Percentiles rank a stretch among this genome's conserved stretches.
Evolutionary conservation across 2,113 vertebrate species (phyloP).

Genomic region (Hystrix brachyura): DNA sequence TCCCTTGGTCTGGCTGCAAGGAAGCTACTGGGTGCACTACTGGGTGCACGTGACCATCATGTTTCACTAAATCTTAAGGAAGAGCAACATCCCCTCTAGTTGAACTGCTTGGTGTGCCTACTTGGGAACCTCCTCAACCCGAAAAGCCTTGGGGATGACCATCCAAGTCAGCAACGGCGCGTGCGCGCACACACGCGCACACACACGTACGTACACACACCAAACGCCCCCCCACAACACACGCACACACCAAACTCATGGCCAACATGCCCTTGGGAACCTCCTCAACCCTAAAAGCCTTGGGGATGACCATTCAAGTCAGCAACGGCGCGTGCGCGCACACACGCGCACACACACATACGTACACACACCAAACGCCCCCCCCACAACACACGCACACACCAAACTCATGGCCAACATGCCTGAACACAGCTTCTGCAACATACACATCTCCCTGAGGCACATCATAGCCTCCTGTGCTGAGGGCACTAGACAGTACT

Average conservation of each 20-base stretch:
- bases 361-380: too few relatives aligned
- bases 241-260: background rate
- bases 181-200: background rate
- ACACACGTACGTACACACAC: background rate
- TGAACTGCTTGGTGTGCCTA: background rate
- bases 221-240: background rate
- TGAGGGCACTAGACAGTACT: background rate
- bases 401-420: background rate
- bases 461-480: background rate
- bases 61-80: background rate
- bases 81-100: background rate
- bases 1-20: background rate
- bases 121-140: background rate
- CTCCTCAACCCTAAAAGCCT: background rate
- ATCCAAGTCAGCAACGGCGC: background rate
- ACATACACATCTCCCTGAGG: background rate
- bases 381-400: background rate
- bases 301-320: background rate
- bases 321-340: background rate
- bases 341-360: background rate
- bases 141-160: background rate
- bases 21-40: background rate
- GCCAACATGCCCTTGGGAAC: background rate
- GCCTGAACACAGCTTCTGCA: background rate
- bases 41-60: background rate